These are phyloP conservation scores for Malacosoma neustria DNA, from an alignment of 2,888 invertebrate species.

Conservation along the genomic window DNA sequence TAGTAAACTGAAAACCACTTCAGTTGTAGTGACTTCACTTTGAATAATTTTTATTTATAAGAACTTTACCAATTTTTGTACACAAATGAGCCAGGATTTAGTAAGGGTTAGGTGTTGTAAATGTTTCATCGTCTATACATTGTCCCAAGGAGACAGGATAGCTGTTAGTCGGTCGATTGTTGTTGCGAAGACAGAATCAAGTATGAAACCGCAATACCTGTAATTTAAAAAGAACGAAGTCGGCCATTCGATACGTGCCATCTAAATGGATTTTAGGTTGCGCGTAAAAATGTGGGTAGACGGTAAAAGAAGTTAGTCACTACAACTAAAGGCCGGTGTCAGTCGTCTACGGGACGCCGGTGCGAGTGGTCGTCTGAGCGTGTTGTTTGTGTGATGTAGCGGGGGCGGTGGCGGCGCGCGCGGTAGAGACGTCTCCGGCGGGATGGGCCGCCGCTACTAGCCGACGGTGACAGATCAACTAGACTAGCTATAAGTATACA, in stretches of 20 bases:
- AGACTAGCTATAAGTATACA: constrained; percentile 17
- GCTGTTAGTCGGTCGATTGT: no score
- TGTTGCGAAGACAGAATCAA: not conserved
- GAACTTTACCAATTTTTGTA: no score
- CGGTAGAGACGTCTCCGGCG: constrained; percentile 36
- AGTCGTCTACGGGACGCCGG: constrained; percentile 9
- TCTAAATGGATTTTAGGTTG: constrained; percentile 23
- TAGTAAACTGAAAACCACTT: no score
- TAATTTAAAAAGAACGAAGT: constrained; percentile 13
- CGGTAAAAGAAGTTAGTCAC: constrained; percentile 12
- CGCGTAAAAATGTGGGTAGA: constrained; percentile 6
- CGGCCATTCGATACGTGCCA: constrained; percentile 33
- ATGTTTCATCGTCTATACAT: no score
- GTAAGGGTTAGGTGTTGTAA: no score
- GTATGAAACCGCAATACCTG: not conserved
- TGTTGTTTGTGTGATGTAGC: constrained; percentile 35
- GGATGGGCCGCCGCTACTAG: constrained; percentile 63
- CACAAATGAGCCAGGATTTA: no score
- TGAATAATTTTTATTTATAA: no score
- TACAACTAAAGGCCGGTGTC: constrained; percentile 31
- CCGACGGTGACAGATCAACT: constrained; percentile 13
- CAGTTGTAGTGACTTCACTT: no score
- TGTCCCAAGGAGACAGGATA: no score
- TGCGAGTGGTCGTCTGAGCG: constrained; percentile 15
- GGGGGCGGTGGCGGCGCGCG: constrained; percentile 53